phyloP scores from a whole-genome alignment of 1,140 invertebrate species.

The Drosophila saltans region DNA sequence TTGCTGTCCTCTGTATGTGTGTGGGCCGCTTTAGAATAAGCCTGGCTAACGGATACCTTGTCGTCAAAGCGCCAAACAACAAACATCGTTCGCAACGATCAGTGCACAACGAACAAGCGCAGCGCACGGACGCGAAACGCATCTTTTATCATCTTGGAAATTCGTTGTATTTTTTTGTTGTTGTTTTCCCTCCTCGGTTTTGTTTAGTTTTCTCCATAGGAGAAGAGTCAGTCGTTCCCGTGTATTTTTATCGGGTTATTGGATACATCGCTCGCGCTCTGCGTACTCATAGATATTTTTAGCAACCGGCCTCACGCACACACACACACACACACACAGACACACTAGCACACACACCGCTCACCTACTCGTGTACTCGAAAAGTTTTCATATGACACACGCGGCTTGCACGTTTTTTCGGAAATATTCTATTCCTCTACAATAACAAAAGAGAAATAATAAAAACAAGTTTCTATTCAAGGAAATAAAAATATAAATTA shows the following conservation, averaged over 20 bases:
- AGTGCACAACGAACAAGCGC: slow-evolving; percentile 74
- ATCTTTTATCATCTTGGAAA: slow-evolving; percentile 13
- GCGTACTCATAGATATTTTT: slow-evolving; percentile 79
- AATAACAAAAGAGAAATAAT: slow-evolving; percentile 10
- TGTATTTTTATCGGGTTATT: slow-evolving; percentile 75
- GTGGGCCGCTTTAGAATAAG: slow-evolving; percentile 63
- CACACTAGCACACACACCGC: slow-evolving; percentile 4
- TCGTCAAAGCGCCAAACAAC: slow-evolving; percentile 65
- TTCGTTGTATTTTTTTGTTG: neutral
- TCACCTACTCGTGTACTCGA: neutral
- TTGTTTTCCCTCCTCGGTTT: neutral
- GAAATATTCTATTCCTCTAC: slow-evolving; percentile 44
- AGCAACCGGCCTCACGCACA: slow-evolving; percentile 71
- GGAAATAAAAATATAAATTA: slow-evolving; percentile 16
- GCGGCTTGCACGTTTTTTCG: slow-evolving; percentile 74
- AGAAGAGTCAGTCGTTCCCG: slow-evolving; percentile 27
- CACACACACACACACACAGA: slow-evolving; percentile 22
- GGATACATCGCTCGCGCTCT: slow-evolving; percentile 52
- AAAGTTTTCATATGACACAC: slow-evolving; percentile 57
- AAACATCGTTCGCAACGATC: slow-evolving; percentile 61
- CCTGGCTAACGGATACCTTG: slow-evolving; percentile 60
- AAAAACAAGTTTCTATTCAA: slow-evolving; percentile 11
- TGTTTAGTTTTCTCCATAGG: slow-evolving; percentile 51
- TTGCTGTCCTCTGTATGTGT: slow-evolving; percentile 22
- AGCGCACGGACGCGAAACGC: slow-evolving; percentile 67